phyloP scores from a whole-genome alignment of 1,140 invertebrate genomes.

The Drosophila guanche region DNA sequence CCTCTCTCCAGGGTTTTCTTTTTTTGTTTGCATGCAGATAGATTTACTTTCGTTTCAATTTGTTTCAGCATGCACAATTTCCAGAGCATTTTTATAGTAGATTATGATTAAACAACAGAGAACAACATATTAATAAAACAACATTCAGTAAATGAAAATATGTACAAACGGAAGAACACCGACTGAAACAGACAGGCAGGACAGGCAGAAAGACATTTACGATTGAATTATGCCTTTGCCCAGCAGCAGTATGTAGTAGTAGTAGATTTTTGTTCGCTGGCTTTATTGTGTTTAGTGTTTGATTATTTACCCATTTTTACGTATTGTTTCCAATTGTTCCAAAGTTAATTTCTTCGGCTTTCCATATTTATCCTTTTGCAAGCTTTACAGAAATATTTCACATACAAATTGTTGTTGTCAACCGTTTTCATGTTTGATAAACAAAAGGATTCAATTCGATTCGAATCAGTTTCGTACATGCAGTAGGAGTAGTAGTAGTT shows the following conservation, averaged over 20 bases:
- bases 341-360: conserved; percentile 93
- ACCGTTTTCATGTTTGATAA: conserved; percentile 51
- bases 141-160: conserved; percentile 40
- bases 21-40: conserved; percentile 6
- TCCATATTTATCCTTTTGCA: conserved; percentile 94
- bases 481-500: conserved; percentile 20
- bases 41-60: conserved; percentile 15
- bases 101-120: conserved; percentile 33
- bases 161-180: conserved; percentile 56
- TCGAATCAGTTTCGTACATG: conserved; percentile 15
- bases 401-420: conserved; percentile 66
- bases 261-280: conserved; percentile 29
- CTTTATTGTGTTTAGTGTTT: conserved; percentile 25
- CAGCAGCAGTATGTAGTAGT: too few species aligned
- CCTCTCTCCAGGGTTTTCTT: not conserved
- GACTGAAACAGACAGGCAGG: conserved; percentile 45
- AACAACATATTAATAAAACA: conserved; percentile 28
- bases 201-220: too few species aligned
- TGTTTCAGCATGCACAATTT: conserved; percentile 56
- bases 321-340: conserved; percentile 94
- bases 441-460: conserved; percentile 19
- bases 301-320: conserved; percentile 91
- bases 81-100: conserved; percentile 31
- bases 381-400: conserved; percentile 89
- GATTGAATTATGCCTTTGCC: conserved; percentile 16